A percentile compares a stretch with the other conserved stretches of the same genome.
Conservation (phyloP, 2,888 invertebrate genomes). For the Alitta virens region DNA sequence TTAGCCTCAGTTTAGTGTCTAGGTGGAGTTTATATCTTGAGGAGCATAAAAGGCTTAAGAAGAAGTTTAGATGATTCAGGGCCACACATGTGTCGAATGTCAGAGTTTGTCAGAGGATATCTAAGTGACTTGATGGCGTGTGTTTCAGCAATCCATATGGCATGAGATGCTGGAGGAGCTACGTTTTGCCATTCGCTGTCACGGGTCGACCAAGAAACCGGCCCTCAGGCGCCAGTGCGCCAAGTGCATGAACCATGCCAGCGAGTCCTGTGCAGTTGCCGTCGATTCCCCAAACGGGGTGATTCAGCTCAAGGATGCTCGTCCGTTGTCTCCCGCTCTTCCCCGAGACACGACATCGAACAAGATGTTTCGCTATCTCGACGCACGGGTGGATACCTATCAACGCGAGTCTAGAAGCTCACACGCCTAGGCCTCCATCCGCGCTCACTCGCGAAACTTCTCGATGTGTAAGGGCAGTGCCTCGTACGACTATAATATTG, state of each 20-base stretch:
- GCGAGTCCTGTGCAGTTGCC: constrained; percentile 23
- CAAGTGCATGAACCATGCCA: constrained; percentile 61
- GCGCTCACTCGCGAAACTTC: neutral
- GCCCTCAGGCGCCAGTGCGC: constrained; percentile 75
- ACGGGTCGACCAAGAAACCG: constrained; percentile 78
- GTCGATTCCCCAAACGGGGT: constrained; percentile 30
- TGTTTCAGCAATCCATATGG: constrained; percentile 76
- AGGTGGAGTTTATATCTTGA: too few species aligned
- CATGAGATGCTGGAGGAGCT: constrained; percentile 93
- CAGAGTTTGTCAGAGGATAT: too few species aligned
- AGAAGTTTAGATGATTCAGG: too few species aligned
- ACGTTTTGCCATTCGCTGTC: constrained; percentile 84
- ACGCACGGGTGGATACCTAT: constrained; percentile 11
- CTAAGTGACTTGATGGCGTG: neutral
- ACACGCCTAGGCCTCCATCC: constrained; percentile 9
- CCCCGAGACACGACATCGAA: constrained; percentile 4
- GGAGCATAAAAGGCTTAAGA: too few species aligned
- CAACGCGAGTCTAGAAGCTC: constrained; percentile 13
- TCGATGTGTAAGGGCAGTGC: too few species aligned
- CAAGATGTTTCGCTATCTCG: constrained; percentile 16
- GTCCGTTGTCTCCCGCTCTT: constrained; percentile 1
- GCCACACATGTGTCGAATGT: too few species aligned
- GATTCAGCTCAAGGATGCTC: constrained; percentile 18
- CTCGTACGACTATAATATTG: too few species aligned
- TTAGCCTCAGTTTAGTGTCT: too few species aligned